Evolutionary conservation across 1,140 invertebrate genomes (phyloP), one percentile per base, ranked within the genome.

Genomic region (Plodia interpunctella): DNA sequence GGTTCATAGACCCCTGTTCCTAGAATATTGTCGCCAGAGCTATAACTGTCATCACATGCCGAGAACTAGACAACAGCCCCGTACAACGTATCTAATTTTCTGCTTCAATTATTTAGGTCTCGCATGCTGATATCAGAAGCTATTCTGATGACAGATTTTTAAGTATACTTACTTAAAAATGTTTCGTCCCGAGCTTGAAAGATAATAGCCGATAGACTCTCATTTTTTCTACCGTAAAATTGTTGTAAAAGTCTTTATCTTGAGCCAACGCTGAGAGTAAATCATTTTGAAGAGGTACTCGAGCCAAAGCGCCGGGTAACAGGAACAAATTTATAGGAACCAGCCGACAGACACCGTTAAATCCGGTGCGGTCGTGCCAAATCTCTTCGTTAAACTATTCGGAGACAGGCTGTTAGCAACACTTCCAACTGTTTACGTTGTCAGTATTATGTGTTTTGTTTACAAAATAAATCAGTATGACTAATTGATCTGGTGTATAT

Each of bases 361-460:
- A 77, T 73, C 76, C 74, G 72, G 79, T 72, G 79, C 76, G 74
- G 72, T 85, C 79, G 82, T 87, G 82, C 84, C 82, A 85, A 85
- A 87, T 87, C 82, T 83, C 80, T 87, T 85, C 82, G 85, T 87
- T 87, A 85, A 79, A 83, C 77, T 80, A 72, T 76, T 80, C 70
- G 66, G 60, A 59, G 51, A 62, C 59, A 56, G n/a, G 15, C 38
- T 44, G 38, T 44, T 44, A 44, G 38, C 38, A 44, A 15, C 15
- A 13, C 76, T 70, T 80, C 69, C 71, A 70, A 68, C 74, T 82
- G 78, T 79, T 82, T 83, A 79, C 74, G 77, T 78, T 79, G 73
- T 63, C 66, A 38, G 60, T 25, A 35, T 35, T 44, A 15, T 15
- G n/a, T 10, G 6, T 38, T 13, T 9, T 2, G 2, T 38, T 8